Evolutionary conservation across 2,888 invertebrate species (phyloP).

Genomic region (Mythimna ferrago): DNA sequence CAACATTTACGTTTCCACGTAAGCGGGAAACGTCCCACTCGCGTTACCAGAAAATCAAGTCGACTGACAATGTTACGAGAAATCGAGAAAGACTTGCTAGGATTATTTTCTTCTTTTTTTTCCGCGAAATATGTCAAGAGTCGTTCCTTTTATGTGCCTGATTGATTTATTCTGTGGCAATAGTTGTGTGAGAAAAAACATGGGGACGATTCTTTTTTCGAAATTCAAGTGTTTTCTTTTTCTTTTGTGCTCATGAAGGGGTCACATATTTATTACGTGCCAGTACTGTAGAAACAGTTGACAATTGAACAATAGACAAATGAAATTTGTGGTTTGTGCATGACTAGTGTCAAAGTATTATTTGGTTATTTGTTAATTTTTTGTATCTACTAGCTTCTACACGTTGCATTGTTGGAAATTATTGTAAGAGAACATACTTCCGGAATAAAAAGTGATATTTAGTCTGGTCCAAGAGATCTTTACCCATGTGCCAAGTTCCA

Average conservation of each 20-base stretch:
- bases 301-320: no score
- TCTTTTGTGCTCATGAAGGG: background rate
- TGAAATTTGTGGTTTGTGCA: background rate
- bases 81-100: constrained; percentile 72
- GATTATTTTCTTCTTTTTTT: constrained; percentile 53
- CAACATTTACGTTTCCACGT: constrained; percentile 78
- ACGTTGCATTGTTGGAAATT: no score
- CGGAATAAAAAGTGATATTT: no score
- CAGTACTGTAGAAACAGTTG: background rate
- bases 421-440: no score
- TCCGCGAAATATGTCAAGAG: constrained; percentile 51
- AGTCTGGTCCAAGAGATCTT: background rate
- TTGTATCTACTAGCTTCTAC: no score
- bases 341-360: background rate
- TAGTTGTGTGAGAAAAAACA: constrained; percentile 32
- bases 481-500: background rate
- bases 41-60: constrained; percentile 77
- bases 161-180: constrained; percentile 54
- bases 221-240: constrained; percentile 23
- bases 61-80: constrained; percentile 75
- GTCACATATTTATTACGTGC: background rate
- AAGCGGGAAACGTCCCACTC: constrained; percentile 76
- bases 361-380: background rate
- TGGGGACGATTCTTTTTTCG: constrained; percentile 24
- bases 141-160: constrained; percentile 40